Conservation (phyloP, 2,113 vertebrate genomes). For the Pithys albifrons region DNA sequence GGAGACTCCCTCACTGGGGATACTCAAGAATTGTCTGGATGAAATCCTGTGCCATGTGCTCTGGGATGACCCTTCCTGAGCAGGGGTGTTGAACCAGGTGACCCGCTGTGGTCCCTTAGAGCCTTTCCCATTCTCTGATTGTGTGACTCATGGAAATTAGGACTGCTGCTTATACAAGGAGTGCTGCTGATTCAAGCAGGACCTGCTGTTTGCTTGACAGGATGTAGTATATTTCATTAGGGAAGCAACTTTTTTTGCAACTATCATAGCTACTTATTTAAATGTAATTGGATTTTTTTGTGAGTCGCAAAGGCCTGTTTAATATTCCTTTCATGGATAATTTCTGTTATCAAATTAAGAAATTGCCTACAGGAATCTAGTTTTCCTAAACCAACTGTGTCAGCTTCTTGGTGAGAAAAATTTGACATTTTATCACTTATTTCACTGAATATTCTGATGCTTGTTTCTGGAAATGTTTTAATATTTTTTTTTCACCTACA, state of each 20-base stretch:
- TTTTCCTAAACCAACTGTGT: neutral
- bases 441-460: neutral
- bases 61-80: neutral
- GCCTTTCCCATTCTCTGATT: neutral
- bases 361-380: neutral
- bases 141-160: neutral
- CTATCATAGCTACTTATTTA: neutral
- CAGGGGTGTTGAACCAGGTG: neutral
- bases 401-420: neutral
- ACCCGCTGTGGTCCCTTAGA: neutral
- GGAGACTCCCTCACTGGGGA: neutral
- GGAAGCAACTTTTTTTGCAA: neutral
- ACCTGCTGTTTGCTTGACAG: neutral
- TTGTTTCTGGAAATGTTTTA: neutral
- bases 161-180: neutral
- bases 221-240: neutral
- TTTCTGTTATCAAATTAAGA: neutral
- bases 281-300: neutral
- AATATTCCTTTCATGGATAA: neutral
- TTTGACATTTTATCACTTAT: neutral
- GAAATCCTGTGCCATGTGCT: neutral
- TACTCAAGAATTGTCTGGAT: neutral
- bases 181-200: neutral
- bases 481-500: neutral
- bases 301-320: neutral